Evolutionary conservation across 2,113 vertebrate genomes (phyloP), one percentile per base, ranked within the genome.

Genomic region (Sinocyclocheilus anshuiensis): DNA sequence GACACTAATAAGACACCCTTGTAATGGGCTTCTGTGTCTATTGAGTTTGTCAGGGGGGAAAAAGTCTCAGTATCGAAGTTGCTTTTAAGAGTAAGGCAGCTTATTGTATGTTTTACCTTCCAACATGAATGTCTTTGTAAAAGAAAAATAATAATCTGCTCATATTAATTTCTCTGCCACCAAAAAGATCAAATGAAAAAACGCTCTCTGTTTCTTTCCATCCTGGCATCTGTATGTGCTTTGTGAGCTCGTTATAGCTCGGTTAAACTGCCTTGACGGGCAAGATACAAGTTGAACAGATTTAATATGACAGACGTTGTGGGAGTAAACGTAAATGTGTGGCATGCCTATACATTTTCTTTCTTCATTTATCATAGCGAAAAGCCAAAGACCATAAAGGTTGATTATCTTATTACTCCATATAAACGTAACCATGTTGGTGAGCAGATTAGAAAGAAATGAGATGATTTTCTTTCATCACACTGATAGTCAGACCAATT

Each of bases 91-190:
- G 63, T 45, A 67, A 79, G 65, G 50, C 69, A 72, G 76, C 67
- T 85, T 55, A 74, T 71, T 84, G 15, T 84, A 67, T 20, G 16
- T 26, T 72, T 26, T 29, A 33, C 65, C 61, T 87, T 85, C 26
- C 36, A 12, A 75, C 69, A 88, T 59, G 84, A 87, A 36, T 82
- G 86, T 84, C 87, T 88, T 87, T 85, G 81, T 84, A 81, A 84
- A 89, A 75, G 77, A 85, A 78, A 89, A 87, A 90, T 89, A 83
- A 89, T 81, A 87, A 87, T 87, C 86, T 87, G 77, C 88, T 87
- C 80, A 63, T 61, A 76, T 84, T 89, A 84, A 90, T 89, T 89
- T 89, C 67, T 83, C 55, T 71, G 74, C 33, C 84, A 50, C 87
- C 42, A 84, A 77, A 75, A 87, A 87, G 84, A 90, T 90, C 74